A percentile compares a stretch with the other conserved stretches of the same genome.
Conservation (phyloP, 2,797 vertebrate genomes). For the Aselliscus stoliczkanus region DNA sequence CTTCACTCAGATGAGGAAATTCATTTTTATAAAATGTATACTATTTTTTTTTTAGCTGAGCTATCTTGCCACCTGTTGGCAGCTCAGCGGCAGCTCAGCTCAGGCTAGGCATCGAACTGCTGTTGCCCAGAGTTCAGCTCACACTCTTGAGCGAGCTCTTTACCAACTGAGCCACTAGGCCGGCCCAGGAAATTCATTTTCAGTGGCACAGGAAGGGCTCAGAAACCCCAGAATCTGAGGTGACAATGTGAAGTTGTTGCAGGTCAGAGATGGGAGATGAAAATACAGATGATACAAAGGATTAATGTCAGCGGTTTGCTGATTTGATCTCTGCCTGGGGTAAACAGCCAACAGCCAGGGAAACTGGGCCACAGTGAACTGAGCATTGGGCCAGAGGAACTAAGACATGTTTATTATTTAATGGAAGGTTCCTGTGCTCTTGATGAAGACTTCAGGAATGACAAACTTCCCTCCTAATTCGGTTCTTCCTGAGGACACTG, state of each 20-base stretch:
- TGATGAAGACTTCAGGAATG: constrained; percentile 46
- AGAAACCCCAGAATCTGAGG: background rate
- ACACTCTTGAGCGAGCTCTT: too few relatives aligned
- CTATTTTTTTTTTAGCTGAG: too few relatives aligned
- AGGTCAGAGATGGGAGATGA: constrained; percentile 22
- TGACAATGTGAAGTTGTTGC: background rate
- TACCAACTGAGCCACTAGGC: too few relatives aligned
- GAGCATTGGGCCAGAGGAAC: constrained; percentile 27
- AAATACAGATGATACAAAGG: constrained; percentile 21
- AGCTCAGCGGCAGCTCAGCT: too few relatives aligned
- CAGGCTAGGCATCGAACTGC: too few relatives aligned
- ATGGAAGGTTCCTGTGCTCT: constrained; percentile 24
- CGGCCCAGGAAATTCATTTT: background rate
- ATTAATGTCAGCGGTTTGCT: constrained; percentile 11
- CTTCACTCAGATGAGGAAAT: background rate
- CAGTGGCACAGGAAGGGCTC: background rate
- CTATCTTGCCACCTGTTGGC: too few relatives aligned
- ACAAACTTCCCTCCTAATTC: constrained; percentile 1
- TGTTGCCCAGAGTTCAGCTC: too few relatives aligned
- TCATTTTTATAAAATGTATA: too few relatives aligned
- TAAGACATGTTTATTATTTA: constrained; percentile 48
- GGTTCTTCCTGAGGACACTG: background rate
- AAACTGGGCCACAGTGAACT: constrained; percentile 54
- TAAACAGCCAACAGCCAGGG: background rate
- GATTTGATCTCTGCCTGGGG: background rate